Percentiles rank a stretch among this genome's conserved stretches.
Evolutionary conservation across 2,797 vertebrate genomes (phyloP).

Genomic region (Chrysocyon brachyurus): DNA sequence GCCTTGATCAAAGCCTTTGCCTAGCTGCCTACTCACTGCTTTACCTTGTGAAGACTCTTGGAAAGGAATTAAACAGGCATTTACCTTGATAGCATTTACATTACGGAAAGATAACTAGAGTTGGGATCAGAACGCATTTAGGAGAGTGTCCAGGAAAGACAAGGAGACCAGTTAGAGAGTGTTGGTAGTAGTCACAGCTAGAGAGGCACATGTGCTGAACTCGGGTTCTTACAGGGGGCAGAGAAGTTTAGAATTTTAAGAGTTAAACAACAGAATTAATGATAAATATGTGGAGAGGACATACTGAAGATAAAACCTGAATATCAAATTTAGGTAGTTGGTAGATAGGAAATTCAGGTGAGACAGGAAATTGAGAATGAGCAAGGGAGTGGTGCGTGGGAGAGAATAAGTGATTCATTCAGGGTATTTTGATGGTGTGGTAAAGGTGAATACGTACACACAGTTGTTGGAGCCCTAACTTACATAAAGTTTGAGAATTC

Average conservation of each 20-base stretch:
- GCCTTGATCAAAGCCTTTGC: not conserved
- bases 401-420: not conserved
- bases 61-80: not conserved
- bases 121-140: not conserved
- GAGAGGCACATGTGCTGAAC: not conserved
- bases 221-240: not conserved
- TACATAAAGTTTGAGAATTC: constrained; percentile 36
- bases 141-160: not conserved
- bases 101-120: not conserved
- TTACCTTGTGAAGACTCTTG: not conserved
- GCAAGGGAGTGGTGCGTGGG: not conserved
- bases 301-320: not conserved
- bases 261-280: not conserved
- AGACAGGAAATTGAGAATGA: constrained; percentile 38
- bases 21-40: not conserved
- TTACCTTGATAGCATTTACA: not conserved
- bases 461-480: constrained; percentile 9
- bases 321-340: not conserved
- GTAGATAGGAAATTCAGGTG: not conserved
- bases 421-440: not conserved
- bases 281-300: not conserved
- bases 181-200: not conserved
- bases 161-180: not conserved
- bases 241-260: not conserved
- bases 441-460: not conserved